Conservation (phyloP, 2,113 vertebrate species). For the Euleptes europaea region DNA sequence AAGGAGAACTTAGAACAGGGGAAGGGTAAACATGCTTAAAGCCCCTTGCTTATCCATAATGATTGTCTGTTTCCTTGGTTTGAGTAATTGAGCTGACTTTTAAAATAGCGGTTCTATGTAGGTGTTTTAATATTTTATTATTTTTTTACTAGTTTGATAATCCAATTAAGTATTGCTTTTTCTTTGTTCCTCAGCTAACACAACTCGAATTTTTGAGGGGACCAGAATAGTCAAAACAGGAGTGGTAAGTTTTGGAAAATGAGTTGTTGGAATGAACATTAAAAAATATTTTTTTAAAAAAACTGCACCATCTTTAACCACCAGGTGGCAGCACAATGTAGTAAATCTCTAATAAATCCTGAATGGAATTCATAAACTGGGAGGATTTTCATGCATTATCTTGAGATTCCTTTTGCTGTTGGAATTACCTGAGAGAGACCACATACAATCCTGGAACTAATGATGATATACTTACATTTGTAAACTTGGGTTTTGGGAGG, state of each 20-base stretch:
- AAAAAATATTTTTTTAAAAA: background rate
- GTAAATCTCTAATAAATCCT: conserved; percentile 37
- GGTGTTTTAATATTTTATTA: background rate
- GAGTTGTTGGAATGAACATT: background rate
- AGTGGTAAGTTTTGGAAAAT: conserved; percentile 85
- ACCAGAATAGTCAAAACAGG: conserved; percentile 96
- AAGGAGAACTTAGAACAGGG: background rate
- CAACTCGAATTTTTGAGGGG: conserved; percentile 96
- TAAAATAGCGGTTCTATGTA: background rate
- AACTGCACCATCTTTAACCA: conserved; percentile 35
- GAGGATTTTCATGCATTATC: background rate
- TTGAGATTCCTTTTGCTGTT: background rate
- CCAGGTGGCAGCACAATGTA: conserved; percentile 72
- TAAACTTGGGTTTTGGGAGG: background rate
- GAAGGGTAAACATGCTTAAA: background rate
- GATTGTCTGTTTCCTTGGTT: background rate
- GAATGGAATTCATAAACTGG: background rate
- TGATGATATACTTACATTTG: background rate
- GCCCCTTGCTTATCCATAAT: background rate
- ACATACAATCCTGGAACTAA: background rate
- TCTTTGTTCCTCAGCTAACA: conserved; percentile 86
- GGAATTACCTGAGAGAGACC: background rate
- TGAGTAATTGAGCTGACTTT: background rate
- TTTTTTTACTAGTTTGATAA: background rate
- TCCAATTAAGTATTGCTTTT: background rate